phyloP scores from a whole-genome alignment of 2,797 vertebrate genomes.

The Dicrostonyx torquatus region DNA sequence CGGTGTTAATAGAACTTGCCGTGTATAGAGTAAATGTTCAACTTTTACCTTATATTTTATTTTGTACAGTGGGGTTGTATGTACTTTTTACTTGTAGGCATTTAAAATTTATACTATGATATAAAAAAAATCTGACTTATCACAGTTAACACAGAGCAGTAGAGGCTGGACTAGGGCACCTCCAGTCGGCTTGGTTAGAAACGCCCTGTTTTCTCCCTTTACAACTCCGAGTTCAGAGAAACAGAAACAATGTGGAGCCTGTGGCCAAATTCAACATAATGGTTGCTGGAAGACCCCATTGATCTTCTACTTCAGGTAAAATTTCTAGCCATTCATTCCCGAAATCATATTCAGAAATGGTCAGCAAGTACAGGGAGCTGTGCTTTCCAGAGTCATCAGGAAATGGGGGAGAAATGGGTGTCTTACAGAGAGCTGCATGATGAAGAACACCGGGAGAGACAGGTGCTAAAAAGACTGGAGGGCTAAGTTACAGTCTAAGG shows the following conservation, averaged over 20 bases:
- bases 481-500: background rate
- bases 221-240: background rate
- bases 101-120: background rate
- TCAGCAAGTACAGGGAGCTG: background rate
- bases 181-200: constrained; percentile 20
- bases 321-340: background rate
- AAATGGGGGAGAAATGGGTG: background rate
- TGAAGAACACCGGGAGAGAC: background rate
- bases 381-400: background rate
- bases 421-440: background rate
- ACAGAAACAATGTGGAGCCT: constrained; percentile 24
- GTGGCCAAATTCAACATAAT: background rate
- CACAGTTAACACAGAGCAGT: background rate
- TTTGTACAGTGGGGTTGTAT: background rate
- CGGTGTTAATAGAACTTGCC: background rate
- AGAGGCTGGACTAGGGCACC: background rate
- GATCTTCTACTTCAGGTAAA: constrained; percentile 24
- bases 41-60: background rate
- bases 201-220: background rate
- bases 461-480: background rate
- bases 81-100: background rate
- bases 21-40: background rate
- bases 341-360: constrained; percentile 31
- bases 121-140: background rate
- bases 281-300: background rate